Evolutionary conservation across 2,888 invertebrate species (phyloP), one percentile per base, ranked within the genome.

Genomic region (Drosophila acutilabella): DNA sequence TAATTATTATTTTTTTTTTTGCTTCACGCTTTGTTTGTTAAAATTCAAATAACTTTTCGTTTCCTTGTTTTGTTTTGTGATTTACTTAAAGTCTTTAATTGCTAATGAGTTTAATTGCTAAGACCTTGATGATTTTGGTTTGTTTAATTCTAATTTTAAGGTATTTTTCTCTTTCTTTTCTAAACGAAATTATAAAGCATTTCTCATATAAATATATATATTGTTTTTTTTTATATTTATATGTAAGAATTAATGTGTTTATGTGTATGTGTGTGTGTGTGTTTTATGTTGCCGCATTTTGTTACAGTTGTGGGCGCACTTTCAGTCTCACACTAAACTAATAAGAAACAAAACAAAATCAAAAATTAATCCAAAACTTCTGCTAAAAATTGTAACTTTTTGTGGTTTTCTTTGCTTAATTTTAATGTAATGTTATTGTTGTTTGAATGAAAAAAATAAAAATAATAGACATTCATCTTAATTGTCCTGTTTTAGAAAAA

Each of bases 311-410:
- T 62, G 71, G 80, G 74, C 80, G 62, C 73, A 80, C 71, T 74
- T 83, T 85, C 84, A 85, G 84, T 85, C 84, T 88, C 83, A 85
- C 88, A 80, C 85, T 74, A 75, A 83, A 71, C 67, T 66, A 77
- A 73, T 61, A 51, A 16, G 40, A 65, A 69, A 78, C 44, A 59
- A 51, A 74, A 70, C 52, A 52, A 54, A 64, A 66, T 47, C 42
- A 18, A 26, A 36, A 48, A 45, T 33, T 16, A 36, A 44, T 45
- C 42, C 41, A 38, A 38, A 50, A 60, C 59, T 75, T 77, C 62
- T 40, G 56, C 74, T 71, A 74, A 60, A 57, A 58, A 41, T 26
- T n/a, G 41, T 20, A 33, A 40, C 26, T 14, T 33, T 53, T 52
- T 45, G 52, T 45, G 40, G 41, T 71, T 48, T 20, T 51, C 13